These are phyloP conservation scores for Copidosoma aretas DNA, from an alignment of 2,888 invertebrate genomes.

Conservation along the genomic window DNA sequence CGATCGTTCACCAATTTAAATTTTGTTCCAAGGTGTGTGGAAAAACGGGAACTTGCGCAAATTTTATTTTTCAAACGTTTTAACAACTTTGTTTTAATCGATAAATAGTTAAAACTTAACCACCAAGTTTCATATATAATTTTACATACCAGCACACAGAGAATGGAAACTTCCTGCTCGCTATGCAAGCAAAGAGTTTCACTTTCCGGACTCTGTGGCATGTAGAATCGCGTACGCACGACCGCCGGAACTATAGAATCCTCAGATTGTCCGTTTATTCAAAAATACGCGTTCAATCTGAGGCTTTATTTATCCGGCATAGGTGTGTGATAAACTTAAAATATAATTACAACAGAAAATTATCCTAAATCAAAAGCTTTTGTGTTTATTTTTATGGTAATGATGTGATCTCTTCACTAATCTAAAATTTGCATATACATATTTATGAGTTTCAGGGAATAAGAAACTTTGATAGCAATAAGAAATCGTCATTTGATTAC, in stretches of 20 bases:
- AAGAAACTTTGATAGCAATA: conserved; percentile 16
- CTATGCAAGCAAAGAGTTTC: too few species aligned
- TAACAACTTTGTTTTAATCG: conserved; percentile 17
- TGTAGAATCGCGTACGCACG: too few species aligned
- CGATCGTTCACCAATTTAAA: conserved; percentile 21
- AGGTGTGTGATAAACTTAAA: too few species aligned
- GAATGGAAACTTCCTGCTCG: too few species aligned
- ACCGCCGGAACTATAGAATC: too few species aligned
- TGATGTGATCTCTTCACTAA: neutral
- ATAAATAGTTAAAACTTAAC: conserved; percentile 5
- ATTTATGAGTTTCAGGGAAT: neutral
- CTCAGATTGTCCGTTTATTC: too few species aligned
- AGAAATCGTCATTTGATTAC: conserved; percentile 20
- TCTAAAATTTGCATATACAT: neutral
- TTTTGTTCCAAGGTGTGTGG: conserved; percentile 28
- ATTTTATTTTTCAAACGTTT: neutral
- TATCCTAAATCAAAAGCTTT: neutral
- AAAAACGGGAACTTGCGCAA: conserved; percentile 28
- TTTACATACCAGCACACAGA: too few species aligned
- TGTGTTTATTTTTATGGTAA: neutral
- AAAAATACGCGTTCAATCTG: too few species aligned
- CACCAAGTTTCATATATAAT: too few species aligned
- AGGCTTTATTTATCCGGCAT: too few species aligned
- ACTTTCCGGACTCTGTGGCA: too few species aligned
- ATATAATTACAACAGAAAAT: neutral